Conservation (phyloP, 2,113 vertebrate genomes). For the Otocyon megalotis region DNA sequence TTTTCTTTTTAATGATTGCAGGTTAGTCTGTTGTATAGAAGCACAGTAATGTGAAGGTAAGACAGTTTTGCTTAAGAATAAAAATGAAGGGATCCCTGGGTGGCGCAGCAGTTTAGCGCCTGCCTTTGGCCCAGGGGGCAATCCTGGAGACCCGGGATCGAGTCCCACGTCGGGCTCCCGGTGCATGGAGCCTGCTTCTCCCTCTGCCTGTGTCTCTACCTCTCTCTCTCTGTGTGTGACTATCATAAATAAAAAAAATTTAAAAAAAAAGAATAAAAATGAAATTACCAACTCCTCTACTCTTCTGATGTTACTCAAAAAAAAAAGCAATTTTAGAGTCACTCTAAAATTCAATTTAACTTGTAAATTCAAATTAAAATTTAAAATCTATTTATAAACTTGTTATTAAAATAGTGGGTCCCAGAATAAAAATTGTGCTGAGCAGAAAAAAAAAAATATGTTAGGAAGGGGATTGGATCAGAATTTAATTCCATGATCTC, state of each 20-base stretch:
- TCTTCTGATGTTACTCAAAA: background rate
- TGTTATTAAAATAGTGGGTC: background rate
- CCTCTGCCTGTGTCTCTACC: no score
- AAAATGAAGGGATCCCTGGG: background rate
- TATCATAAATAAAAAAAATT: no score
- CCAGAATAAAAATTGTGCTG: background rate
- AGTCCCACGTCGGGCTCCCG: no score
- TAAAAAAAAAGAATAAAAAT: background rate
- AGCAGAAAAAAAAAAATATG: background rate
- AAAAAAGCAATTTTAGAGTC: constrained; percentile 1
- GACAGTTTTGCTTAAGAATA: background rate
- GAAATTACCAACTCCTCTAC: background rate
- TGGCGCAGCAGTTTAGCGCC: no score
- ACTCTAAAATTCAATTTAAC: background rate
- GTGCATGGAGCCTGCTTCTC: no score
- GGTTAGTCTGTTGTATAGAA: background rate
- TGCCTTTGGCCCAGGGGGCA: no score
- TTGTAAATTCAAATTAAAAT: background rate
- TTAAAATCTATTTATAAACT: background rate
- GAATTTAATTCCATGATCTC: background rate
- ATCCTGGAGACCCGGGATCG: no score
- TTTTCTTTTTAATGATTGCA: background rate
- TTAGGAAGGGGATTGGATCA: background rate
- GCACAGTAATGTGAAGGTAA: background rate
- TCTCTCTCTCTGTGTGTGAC: no score